Evolutionary conservation across 2,888 invertebrate genomes (phyloP), one percentile per base, ranked within the genome.

Genomic region (Troilus luridus): DNA sequence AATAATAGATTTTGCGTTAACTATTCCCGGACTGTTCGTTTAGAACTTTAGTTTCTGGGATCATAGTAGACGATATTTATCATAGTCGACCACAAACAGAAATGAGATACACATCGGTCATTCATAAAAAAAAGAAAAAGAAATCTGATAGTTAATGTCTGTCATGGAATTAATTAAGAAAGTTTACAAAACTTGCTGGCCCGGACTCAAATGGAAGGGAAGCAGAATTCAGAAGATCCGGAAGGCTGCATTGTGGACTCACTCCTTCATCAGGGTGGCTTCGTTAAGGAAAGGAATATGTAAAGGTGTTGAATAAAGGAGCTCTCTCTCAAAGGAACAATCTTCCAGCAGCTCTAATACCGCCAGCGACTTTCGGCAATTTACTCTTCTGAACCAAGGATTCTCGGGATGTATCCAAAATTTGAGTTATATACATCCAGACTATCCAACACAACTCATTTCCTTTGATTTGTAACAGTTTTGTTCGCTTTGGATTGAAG

Each of bases 261-360:
- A 21, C n/a, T 21, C 64, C 64, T 77, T 77, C 72, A 77, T 77
- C 72, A 27, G 72, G 8, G 72, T 8, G 72, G 72, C 72, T 77
- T 77, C 72, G 72, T 77, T 77, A 77, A 17, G 19, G 17, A 19
- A 41, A 77, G 72, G 72, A 77, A 77, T 77, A 77, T 77, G 72
- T 77, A 77, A 77, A 77, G 72, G 27, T 77, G 72, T 24, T 41
- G 72, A 77, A 77, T 77, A 77, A 77, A 77, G 72, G 41, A 77
- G 72, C 27, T 17, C 41, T 41, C 72, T 77, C 27, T 77, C 72
- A 77, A 77, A 77, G 72, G 72, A 41, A 77, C 72, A 27, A 77
- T 41, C 27, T 41, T 41, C 72, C 17, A 9, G 1, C 8, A 9
- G 72, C 12, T 24, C 72, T 77, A 77, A 77, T 41, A 27, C 17